These are phyloP conservation scores for Selene dorsalis DNA, from an alignment of 2,797 vertebrate species.

Conservation along the genomic window DNA sequence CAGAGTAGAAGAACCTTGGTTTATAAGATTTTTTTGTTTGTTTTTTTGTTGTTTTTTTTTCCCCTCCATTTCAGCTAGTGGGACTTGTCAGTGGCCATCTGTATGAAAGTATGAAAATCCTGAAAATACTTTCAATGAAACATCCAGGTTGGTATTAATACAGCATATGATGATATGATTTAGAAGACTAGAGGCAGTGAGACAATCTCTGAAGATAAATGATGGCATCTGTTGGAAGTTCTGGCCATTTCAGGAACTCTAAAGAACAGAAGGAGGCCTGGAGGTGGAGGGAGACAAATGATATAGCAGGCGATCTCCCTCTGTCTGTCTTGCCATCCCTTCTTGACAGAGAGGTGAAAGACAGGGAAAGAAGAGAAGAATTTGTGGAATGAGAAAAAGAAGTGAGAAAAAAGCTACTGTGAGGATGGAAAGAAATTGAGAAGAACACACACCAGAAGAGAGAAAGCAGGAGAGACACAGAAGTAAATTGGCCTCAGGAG, in stretches of 20 bases:
- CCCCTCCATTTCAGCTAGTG: too few relatives aligned
- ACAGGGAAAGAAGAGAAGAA: conserved; percentile 37
- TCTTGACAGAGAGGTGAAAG: conserved; percentile 42
- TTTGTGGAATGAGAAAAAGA: conserved; percentile 50
- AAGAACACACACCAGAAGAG: conserved; percentile 47
- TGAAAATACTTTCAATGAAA: neutral
- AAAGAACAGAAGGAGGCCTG: conserved; percentile 63
- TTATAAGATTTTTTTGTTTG: too few relatives aligned
- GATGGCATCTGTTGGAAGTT: conserved; percentile 50
- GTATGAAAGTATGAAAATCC: too few relatives aligned
- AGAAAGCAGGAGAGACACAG: conserved; percentile 49
- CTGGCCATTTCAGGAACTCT: conserved; percentile 55
- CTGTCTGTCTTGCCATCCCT: conserved; percentile 28
- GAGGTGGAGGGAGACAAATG: conserved; percentile 56
- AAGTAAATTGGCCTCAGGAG: conserved; percentile 70
- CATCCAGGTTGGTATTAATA: conserved; percentile 18
- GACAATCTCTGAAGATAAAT: conserved; percentile 51
- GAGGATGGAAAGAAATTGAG: conserved; percentile 42
- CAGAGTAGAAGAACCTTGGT: too few relatives aligned
- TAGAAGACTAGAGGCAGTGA: conserved; percentile 22
- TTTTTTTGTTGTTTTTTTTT: too few relatives aligned
- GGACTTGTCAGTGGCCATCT: too few relatives aligned
- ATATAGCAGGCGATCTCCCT: conserved; percentile 39
- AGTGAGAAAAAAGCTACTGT: conserved; percentile 20
- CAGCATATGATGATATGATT: conserved; percentile 41